These are phyloP conservation scores for Tachystola acroxantha DNA, from an alignment of 2,888 invertebrate species.

Conservation along the genomic window DNA sequence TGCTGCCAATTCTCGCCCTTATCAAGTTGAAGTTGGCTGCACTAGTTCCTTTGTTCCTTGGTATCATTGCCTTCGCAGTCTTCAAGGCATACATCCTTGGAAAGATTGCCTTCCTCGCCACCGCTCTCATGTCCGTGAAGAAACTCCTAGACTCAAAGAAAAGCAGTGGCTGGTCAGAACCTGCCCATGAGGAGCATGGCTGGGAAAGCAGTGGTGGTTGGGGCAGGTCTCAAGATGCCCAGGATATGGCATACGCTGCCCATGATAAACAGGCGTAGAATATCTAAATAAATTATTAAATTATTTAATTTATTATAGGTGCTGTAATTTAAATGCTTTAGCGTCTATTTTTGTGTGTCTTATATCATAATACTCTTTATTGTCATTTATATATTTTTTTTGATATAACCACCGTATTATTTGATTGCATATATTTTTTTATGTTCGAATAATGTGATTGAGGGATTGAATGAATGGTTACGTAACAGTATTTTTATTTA, in stretches of 20 bases:
- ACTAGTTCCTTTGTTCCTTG: slow-evolving; percentile 86
- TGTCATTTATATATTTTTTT: not conserved
- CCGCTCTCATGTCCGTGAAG: slow-evolving; percentile 81
- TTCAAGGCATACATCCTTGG: slow-evolving; percentile 91
- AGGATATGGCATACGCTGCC: slow-evolving; percentile 84
- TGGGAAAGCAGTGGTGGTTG: slow-evolving; percentile 78
- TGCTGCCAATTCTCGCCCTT: slow-evolving; percentile 85
- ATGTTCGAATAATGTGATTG: not conserved
- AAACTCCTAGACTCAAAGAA: slow-evolving; percentile 86
- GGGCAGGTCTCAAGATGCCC: slow-evolving; percentile 82
- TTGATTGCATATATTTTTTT: slow-evolving; percentile 1
- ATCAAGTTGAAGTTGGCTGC: slow-evolving; percentile 88
- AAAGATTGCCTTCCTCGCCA: slow-evolving; percentile 89
- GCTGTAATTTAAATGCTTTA: slow-evolving; percentile 1
- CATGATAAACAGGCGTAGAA: slow-evolving; percentile 66
- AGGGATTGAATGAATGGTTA: slow-evolving; percentile 7
- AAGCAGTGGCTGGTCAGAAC: slow-evolving; percentile 83
- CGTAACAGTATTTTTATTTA: slow-evolving; percentile 18
- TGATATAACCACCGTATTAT: slow-evolving; percentile 7
- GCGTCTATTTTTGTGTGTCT: not conserved
- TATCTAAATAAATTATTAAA: slow-evolving; percentile 15
- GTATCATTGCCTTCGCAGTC: slow-evolving; percentile 85
- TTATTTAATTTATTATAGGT: slow-evolving; percentile 11
- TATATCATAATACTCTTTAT: not conserved
- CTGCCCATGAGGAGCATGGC: slow-evolving; percentile 78